Evolutionary conservation across 2,113 vertebrate species (phyloP), one percentile per base, ranked within the genome.

Genomic region (Furnarius figulus): DNA sequence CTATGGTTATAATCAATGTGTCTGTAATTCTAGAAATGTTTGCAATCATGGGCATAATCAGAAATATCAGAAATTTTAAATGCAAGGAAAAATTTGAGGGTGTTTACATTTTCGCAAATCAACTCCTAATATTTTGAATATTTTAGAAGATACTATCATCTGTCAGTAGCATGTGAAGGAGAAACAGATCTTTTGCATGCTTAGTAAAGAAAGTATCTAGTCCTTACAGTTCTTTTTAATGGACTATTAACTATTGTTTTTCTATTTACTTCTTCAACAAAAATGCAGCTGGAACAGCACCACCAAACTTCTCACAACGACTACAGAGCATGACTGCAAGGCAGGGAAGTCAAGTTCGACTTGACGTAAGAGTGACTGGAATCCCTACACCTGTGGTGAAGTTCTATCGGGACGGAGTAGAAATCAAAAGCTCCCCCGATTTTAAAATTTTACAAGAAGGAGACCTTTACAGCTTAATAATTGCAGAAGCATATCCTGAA

Each of bases 391-490:
- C 99, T 98, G 98, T 98, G 97, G 99, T 99, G 96, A 99, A 99
- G 98, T 99, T 99, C 98, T 99, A 99, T 97, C 98, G 99, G 97
- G 99, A 99, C 39, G 99, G 99, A 98, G 99, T 99, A 33, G 99
- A 99, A 99, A 99, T 99, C 93, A 99, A 99, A 97, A 99, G 99
- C 98, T 99, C 99, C 79, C 97, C 98, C 62, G 99, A 99, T 98
- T 99, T 99, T 94, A 98, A 98, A 98, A 99, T 99, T 98, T 97
- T 98, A 94, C 99, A 99, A 97, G 99, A 99, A 91, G 99, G 98
- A 95, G 99, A 99, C 96, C 98, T 98, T 98, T 99, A 99, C 98
- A 99, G 99, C 97, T 98, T 99, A 98, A 97, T 99, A 94, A 99
- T 99, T 93, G 98, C 98, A 10, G 99, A 99, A 98, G 99, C 98